Evolutionary conservation across 92 coral and sea anemone species (phyloP), one percentile per base, ranked within the genome.

Genomic region (Actinernus sp.): DNA sequence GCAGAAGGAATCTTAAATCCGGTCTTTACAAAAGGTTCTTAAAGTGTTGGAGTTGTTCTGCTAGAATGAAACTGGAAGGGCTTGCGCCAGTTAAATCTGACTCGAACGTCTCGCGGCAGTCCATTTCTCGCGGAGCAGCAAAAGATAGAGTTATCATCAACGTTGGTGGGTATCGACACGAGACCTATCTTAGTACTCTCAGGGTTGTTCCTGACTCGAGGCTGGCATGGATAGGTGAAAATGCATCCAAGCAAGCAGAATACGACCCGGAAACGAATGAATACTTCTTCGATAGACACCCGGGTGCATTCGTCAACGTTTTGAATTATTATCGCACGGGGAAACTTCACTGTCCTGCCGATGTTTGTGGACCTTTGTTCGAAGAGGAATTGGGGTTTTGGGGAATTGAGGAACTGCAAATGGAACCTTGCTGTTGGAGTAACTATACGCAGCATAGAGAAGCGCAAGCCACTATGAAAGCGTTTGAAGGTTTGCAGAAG

Each of bases 391-490:
- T 95, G 25, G 76, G 73, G 17, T 95, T 91, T 58, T 95, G 99
- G 99, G 99, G 99, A 24, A 95, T 95, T 19, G 99, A 95, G 53
- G 99, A 95, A 29, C 73, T 95, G 12, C 99, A 95, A 49, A 95
- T 95, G 99, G 99, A 95, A 61, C 99, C 99, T 18, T 95, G 99
- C 70, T 95, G 99, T 24, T 95, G 99, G 99, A 91, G 97, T 26
- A 95, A 92, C 47, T 95, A 95, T 55, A 95, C 99, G 0, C 97
- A 92, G 25, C 99, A 95, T 54, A 78, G 99, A 3, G 97, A 95
- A 1, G 99, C 99, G 0, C 97, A 87, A 45, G 97, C 90, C 0
- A 91, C 97, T 16, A 79, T 91, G 0, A 95, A 95, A 59, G 99
- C 97, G 4, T 95, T 95, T 39, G 93, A 92, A 46, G 96, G 93